Base-by-base conservation (phyloP, 2,797 vertebrate species). In the Alcedo atthis region DNA sequence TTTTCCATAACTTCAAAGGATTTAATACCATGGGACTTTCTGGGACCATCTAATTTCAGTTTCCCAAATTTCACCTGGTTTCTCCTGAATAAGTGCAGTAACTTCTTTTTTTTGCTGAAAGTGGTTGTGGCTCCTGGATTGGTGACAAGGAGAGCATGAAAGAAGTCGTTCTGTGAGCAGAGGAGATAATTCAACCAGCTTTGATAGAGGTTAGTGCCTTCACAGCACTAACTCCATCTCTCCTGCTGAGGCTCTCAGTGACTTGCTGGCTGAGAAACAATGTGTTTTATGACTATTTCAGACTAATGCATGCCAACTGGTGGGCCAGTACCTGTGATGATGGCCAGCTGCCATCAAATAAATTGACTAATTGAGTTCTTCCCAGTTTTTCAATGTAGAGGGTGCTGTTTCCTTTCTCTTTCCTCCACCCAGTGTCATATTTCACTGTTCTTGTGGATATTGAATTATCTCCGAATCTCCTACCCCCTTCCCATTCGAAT, bases 221-320 rank as follows among this genome's bases (percentile, higher is more conserved):
- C 82, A 30, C 76, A 85, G 49, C 73, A 67, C 32, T 59, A 45
- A 40, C n/a, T 85, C 43, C 45, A 62, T 26, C 37, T 33, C 76
- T 83, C 85, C 69, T 43, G 42, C 46, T 68, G 87, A 85, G 87
- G 22, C 51, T 91, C 64, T 61, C 42, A 30, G 13, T 46, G 35
- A 51, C 85, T 62, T 78, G 37, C 85, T 85, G 77, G 46, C 80
- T 68, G 80, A 89, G 80, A 81, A 83, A 59, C 25, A 58, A 43
- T 2, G 18, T 45, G 59, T 59, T 35, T 57, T 67, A 42, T 19
- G 42, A 28, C 49, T 48, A 2, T 62, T 85, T 62, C n/a, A 85
- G 64, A 66, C 40, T 21, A 13, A 9, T 8, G 25, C 3, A 8
- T 68, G 73, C 20, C 68, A 80, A 33, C 21, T 8, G 1, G 5